phyloP scores from a whole-genome alignment of 2,888 invertebrate species.

The Hypselothyrea guttata region DNA sequence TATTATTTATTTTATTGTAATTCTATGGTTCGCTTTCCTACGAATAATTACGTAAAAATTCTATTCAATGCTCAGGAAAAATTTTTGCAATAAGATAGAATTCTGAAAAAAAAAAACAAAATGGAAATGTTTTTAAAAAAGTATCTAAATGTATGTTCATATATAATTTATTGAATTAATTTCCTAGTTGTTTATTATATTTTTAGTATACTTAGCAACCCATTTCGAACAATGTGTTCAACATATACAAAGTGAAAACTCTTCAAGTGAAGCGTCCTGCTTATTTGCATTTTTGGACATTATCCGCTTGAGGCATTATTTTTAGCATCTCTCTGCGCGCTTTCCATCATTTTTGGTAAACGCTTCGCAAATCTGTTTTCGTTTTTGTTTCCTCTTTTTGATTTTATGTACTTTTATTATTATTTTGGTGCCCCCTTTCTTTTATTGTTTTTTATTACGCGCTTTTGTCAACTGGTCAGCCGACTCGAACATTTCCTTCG shows the following conservation, averaged over 20 bases:
- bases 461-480: constrained; percentile 60
- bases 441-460: constrained; percentile 58
- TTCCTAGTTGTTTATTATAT: too few species aligned
- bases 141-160: too few species aligned
- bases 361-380: constrained; percentile 54
- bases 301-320: constrained; percentile 11
- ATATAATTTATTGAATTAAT: too few species aligned
- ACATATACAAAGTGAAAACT: not conserved
- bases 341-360: constrained; percentile 26
- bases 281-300: not conserved
- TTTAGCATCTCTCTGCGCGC: constrained; percentile 3
- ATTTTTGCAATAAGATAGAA: too few species aligned
- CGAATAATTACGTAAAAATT: too few species aligned
- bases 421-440: constrained; percentile 26
- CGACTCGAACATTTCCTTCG: constrained; percentile 43
- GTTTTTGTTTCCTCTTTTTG: constrained; percentile 27
- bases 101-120: too few species aligned
- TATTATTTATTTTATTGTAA: too few species aligned
- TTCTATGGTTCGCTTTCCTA: too few species aligned
- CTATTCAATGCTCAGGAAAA: too few species aligned
- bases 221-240: too few species aligned
- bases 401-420: constrained; percentile 8
- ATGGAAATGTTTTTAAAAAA: too few species aligned
- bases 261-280: not conserved
- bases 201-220: too few species aligned